Evolutionary conservation across 2,888 invertebrate genomes (phyloP), one percentile per base, ranked within the genome.

Genomic region (Spilarctia lutea): DNA sequence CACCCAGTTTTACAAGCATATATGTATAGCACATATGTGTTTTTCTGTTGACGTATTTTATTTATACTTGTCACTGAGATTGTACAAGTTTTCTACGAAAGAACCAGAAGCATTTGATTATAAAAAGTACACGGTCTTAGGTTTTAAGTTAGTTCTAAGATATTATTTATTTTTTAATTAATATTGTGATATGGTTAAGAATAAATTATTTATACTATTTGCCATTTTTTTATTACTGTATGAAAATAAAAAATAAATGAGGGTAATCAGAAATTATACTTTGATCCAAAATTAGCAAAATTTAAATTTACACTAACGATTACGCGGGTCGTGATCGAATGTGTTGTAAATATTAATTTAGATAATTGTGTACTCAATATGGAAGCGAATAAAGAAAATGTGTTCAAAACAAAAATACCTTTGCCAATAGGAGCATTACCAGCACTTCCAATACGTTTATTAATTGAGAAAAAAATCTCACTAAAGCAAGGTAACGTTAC

Each of bases 41-140:
- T 75, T 78, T 81, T 60, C 76, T 78, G 78, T 78, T 81, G 76
- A 82, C 73, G 78, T 81, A 79, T 79, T 84, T 81, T 76, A 81
- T 84, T 81, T 76, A 81, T 76, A 77, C 82, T 75, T 87, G 87
- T 88, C 89, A 91, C 90, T 90, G 88, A 80, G 73, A 82, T 73
- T 79, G 78, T 45, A 45, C 75, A 74, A 85, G 81, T 76, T 81
- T 79, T 81, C 82, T 78, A 78, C 81, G 73, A 75, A 82, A 79
- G 78, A 91, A 90, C 93, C 96, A 96, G 96, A 96, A 89, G 96
- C 96, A 96, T 96, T 96, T 96, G 96, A 96, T 96, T 92, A 91
- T 86, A 88, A 93, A 93, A 95, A 96, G 96, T 96, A 96, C 96
- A 96, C 94, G 95, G 91, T 89, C 89, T 76, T 94, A 94, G 91